Evolutionary conservation across 2,888 invertebrate species (phyloP).

Genomic region (Ophraella communa): DNA sequence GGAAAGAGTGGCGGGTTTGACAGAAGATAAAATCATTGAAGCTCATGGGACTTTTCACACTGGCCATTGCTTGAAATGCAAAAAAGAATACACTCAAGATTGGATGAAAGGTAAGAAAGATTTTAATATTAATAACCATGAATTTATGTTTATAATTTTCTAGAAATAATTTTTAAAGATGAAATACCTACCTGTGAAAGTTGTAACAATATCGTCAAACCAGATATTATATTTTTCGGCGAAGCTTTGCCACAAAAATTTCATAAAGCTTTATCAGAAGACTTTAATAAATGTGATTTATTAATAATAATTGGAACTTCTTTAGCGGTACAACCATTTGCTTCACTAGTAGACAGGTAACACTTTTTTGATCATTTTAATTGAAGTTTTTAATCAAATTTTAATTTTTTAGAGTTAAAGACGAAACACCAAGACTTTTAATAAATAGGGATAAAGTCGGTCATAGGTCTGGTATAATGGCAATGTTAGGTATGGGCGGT

Average conservation of each 20-base stretch:
- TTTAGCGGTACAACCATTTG: constrained; percentile 92
- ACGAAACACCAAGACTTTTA: constrained; percentile 79
- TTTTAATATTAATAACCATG: too few relatives aligned
- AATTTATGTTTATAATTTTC: too few relatives aligned
- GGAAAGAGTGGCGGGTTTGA: constrained; percentile 85
- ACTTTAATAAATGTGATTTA: constrained; percentile 87
- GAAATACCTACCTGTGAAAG: constrained; percentile 78
- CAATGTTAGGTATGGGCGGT: constrained; percentile 60
- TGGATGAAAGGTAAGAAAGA: constrained; percentile 88
- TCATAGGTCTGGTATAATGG: constrained; percentile 54
- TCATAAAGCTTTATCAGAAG: constrained; percentile 70
- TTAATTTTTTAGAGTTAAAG: constrained; percentile 64
- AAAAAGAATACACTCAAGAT: constrained; percentile 72
- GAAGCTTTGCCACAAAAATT: constrained; percentile 86
- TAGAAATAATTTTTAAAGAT: constrained; percentile 76
- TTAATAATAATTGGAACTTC: constrained; percentile 96
- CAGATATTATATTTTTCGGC: constrained; percentile 96
- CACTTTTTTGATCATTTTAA: constrained; percentile 5
- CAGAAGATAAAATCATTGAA: constrained; percentile 85
- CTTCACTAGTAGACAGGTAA: constrained; percentile 82
- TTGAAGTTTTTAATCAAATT: neutral
- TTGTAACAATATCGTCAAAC: constrained; percentile 81
- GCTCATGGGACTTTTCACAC: constrained; percentile 94
- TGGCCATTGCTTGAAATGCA: constrained; percentile 83
- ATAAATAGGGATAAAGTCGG: constrained; percentile 86